Base-by-base conservation (phyloP, 1,140 invertebrate genomes). In the Stratiolaelaps scimitus region DNA sequence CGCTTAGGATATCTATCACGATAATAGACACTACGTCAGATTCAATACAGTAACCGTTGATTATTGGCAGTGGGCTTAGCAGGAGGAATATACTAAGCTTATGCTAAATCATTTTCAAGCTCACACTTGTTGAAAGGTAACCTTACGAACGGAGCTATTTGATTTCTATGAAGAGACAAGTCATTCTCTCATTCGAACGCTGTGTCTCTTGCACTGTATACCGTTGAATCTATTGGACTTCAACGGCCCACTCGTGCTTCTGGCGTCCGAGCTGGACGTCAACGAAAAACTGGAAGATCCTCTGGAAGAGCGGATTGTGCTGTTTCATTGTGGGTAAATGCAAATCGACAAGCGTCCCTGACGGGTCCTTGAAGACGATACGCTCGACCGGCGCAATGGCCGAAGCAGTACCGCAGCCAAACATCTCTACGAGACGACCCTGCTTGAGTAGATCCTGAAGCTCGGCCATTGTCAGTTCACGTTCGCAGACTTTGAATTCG, bases 371-470 rank as follows among this genome's bases (percentile, higher is more conserved):
- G 74, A 84, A 93, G 43, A 83, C 80, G 64, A 98, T 89, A 30
- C 81, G 79, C 34, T 84, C 84, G 44, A 98, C 83, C 1, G 93
- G 93, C 73, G 86, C 91, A 0, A 98, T 84, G 56, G 92, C 80
- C 71, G 88, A 92, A 0, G 93, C 93, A 20, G 93, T 98, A 65
- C 93, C 93, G 56, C 89, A 82, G 47, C 92, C 92, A 78, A 98
- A 98, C 71, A 95, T 80, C 78, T 97, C 92, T 68, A 93, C 73
- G 53, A 97, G 75, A 29, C 34, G 53, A 26, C 23, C 23, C 10
- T 60, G 26, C 23, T 4, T 34, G 20, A 60, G 53, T 29, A 26
- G 53, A 6, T 60, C 53, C 34, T 60, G 53, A 23, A 60, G 53
- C 26, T 60, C 53, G 17, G 26, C 26, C 53, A 60, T 60, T 26